Conservation (phyloP, 2,888 invertebrate species). For the Plagiodera versicolora region DNA sequence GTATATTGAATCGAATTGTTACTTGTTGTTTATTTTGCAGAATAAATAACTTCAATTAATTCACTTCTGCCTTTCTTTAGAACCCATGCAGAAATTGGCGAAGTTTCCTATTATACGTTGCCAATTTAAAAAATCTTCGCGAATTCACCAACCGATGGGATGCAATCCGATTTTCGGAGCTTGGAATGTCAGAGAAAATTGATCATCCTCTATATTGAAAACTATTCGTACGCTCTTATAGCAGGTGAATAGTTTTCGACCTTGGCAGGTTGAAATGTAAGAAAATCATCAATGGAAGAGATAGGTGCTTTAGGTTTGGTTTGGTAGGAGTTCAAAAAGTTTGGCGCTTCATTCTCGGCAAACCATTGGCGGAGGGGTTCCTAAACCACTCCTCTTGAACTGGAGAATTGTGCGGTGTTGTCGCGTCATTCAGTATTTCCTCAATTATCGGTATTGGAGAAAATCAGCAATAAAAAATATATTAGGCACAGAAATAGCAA, state of each 20-base stretch:
- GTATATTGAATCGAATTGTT: too few relatives aligned
- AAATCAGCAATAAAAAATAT: background rate
- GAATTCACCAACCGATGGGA: too few relatives aligned
- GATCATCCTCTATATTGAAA: background rate
- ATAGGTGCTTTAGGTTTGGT: background rate
- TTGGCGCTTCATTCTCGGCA: constrained; percentile 16
- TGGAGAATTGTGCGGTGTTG: constrained; percentile 6
- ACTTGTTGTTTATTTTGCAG: too few relatives aligned
- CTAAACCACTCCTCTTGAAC: constrained; percentile 16
- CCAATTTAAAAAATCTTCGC: too few relatives aligned
- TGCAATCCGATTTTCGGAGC: too few relatives aligned
- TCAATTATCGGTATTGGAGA: too few relatives aligned
- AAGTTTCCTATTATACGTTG: too few relatives aligned
- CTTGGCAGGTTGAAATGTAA: constrained; percentile 1
- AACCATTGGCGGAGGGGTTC: constrained; percentile 9
- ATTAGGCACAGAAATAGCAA: background rate
- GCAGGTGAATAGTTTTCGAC: background rate
- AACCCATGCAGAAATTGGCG: too few relatives aligned
- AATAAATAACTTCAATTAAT: too few relatives aligned
- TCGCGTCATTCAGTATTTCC: background rate
- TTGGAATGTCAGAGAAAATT: background rate
- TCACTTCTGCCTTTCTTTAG: too few relatives aligned
- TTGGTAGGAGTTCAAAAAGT: constrained; percentile 15
- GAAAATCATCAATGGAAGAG: background rate
- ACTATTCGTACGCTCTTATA: background rate